Percentiles rank a stretch among this genome's conserved stretches.
phyloP scores from a whole-genome alignment of 2,888 invertebrate species.

The Calameuta idolon region DNA sequence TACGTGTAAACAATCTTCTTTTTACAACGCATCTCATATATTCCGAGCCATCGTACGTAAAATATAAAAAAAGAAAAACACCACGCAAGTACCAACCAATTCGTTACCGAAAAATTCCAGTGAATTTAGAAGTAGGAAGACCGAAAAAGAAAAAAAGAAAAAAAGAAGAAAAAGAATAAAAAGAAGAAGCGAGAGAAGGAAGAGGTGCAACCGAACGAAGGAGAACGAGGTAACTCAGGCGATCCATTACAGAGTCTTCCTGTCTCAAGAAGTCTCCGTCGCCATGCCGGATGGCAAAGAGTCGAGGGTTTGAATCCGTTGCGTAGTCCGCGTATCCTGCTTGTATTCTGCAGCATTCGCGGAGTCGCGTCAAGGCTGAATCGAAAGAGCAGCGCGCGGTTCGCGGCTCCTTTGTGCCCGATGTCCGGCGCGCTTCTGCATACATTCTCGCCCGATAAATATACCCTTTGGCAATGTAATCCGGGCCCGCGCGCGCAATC shows the following conservation, averaged over 20 bases:
- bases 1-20: neutral
- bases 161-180: neutral
- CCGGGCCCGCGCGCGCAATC: conserved; percentile 49
- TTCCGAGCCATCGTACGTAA: neutral
- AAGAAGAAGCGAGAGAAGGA: neutral
- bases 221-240: conserved; percentile 44
- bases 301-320: conserved; percentile 26
- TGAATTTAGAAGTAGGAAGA: conserved; percentile 22
- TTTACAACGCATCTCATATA: neutral
- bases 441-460: conserved; percentile 67
- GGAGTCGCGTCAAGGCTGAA: conserved; percentile 62
- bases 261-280: conserved; percentile 1
- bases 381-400: conserved; percentile 44
- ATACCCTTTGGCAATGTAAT: conserved; percentile 67
- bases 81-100: neutral
- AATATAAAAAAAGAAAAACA: too few relatives aligned
- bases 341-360: conserved; percentile 26
- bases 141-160: conserved; percentile 7
- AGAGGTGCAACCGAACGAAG: conserved; percentile 21
- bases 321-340: conserved; percentile 20
- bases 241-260: conserved; percentile 45
- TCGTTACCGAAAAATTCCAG: neutral
- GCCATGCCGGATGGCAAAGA: conserved; percentile 10
- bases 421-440: conserved; percentile 64
- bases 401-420: conserved; percentile 63